These are phyloP conservation scores for Corbicula japonica DNA, from an alignment of 2,888 invertebrate species.

Conservation along the genomic window DNA sequence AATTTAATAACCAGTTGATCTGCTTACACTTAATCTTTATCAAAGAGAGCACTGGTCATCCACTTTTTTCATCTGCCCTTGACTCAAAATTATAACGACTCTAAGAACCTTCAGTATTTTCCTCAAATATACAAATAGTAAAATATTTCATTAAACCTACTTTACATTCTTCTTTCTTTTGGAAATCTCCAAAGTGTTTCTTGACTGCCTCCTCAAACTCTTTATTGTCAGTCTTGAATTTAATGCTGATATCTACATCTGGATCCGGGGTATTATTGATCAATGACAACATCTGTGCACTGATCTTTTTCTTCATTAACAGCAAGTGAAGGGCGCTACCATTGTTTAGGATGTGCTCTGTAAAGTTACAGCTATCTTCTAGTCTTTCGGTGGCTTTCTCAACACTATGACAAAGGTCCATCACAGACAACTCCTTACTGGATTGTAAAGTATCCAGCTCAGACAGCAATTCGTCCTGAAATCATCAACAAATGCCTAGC, in stretches of 20 bases:
- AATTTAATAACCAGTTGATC: too few relatives aligned
- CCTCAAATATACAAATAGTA: neutral
- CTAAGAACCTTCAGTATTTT: too few relatives aligned
- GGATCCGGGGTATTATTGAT: slow-evolving; percentile 94
- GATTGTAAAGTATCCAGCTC: slow-evolving; percentile 89
- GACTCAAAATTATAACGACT: too few relatives aligned
- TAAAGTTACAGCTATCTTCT: slow-evolving; percentile 95
- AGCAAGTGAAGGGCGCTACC: slow-evolving; percentile 91
- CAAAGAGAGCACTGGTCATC: too few relatives aligned
- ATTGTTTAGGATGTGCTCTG: slow-evolving; percentile 92
- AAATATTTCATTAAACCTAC: too few relatives aligned
- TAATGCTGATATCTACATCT: slow-evolving; percentile 91
- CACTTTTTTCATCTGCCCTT: too few relatives aligned
- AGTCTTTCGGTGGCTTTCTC: slow-evolving; percentile 94
- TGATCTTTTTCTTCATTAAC: slow-evolving; percentile 93
- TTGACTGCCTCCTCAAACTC: slow-evolving; percentile 92
- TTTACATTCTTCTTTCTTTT: slow-evolving; percentile 74
- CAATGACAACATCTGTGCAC: slow-evolving; percentile 92
- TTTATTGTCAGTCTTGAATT: slow-evolving; percentile 92
- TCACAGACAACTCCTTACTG: slow-evolving; percentile 94
- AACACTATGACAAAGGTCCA: slow-evolving; percentile 93
- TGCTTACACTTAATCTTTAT: too few relatives aligned
- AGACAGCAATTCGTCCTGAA: slow-evolving; percentile 90
- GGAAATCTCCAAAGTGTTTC: slow-evolving; percentile 85
- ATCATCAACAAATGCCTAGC: too few relatives aligned